phyloP scores from a whole-genome alignment of 2,797 vertebrate genomes.

The Scolopax rusticola region DNA sequence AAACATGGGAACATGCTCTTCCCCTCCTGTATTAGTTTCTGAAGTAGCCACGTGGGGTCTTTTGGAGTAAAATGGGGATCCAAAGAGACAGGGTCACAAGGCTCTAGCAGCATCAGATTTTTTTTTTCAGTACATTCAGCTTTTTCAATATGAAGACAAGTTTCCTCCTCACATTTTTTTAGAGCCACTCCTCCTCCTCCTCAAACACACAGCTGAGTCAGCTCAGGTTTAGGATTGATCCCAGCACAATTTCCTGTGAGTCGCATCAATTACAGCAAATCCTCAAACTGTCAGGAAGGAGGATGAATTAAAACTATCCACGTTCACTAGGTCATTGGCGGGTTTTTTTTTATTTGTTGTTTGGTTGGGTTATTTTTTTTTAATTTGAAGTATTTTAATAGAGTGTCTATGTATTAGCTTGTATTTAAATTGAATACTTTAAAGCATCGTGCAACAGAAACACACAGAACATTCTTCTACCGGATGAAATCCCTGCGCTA shows the following conservation, averaged over 20 bases:
- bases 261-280: background rate
- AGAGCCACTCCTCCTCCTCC: background rate
- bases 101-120: conserved; percentile 7
- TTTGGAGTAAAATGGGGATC: background rate
- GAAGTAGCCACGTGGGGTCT: background rate
- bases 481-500: background rate
- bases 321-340: background rate
- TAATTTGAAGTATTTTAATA: background rate
- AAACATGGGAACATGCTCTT: background rate
- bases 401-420: background rate
- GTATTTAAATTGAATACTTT: background rate
- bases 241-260: background rate
- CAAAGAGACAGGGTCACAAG: background rate
- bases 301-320: background rate
- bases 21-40: background rate
- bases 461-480: background rate
- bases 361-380: background rate
- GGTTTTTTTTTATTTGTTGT: background rate
- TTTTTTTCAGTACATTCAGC: background rate
- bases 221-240: background rate
- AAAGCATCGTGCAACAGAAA: background rate
- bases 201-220: background rate
- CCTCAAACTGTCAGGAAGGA: background rate
- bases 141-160: background rate
- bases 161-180: background rate